Percentiles rank a stretch among this genome's conserved stretches.
Evolutionary conservation across 2,888 invertebrate genomes (phyloP).

Genomic region (Tolmerus cingulatus): DNA sequence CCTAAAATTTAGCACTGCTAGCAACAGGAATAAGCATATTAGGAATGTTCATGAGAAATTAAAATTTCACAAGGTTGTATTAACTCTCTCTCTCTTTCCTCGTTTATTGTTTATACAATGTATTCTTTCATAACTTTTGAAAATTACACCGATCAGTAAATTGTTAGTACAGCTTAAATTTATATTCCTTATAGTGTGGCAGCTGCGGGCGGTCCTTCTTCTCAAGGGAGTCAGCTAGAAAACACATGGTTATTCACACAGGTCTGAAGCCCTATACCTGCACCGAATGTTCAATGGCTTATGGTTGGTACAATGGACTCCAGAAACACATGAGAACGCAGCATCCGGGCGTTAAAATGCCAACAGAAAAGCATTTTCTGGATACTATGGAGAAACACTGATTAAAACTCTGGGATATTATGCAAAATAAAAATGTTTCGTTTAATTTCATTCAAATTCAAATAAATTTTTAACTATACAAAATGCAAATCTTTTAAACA

Average conservation of each 20-base stretch:
- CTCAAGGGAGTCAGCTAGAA: conserved; percentile 48
- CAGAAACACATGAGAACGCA: conserved; percentile 49
- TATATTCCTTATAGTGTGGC: conserved; percentile 44
- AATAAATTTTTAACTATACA: too few species aligned
- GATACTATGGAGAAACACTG: conserved; percentile 43
- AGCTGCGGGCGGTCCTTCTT: conserved; percentile 48
- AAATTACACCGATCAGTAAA: background rate
- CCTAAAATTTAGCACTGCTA: conserved; percentile 50
- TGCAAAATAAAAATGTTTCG: background rate
- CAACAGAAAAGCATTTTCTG: conserved; percentile 49
- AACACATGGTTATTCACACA: conserved; percentile 50
- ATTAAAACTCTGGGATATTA: background rate
- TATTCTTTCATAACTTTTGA: background rate
- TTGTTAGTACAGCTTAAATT: background rate
- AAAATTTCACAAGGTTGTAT: conserved; percentile 48
- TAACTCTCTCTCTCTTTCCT: too few species aligned
- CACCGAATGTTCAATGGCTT: conserved; percentile 46
- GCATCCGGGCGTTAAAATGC: conserved; percentile 48
- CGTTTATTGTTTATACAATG: background rate
- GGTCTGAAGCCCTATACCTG: conserved; percentile 49
- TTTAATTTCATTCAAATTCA: background rate
- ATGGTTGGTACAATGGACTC: conserved; percentile 50
- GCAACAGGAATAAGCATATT: conserved; percentile 50
- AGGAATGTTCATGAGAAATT: conserved; percentile 50
- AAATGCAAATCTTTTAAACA: background rate